phyloP scores from a whole-genome alignment of 2,113 vertebrate species.

The Campylomormyrus numenius region DNA sequence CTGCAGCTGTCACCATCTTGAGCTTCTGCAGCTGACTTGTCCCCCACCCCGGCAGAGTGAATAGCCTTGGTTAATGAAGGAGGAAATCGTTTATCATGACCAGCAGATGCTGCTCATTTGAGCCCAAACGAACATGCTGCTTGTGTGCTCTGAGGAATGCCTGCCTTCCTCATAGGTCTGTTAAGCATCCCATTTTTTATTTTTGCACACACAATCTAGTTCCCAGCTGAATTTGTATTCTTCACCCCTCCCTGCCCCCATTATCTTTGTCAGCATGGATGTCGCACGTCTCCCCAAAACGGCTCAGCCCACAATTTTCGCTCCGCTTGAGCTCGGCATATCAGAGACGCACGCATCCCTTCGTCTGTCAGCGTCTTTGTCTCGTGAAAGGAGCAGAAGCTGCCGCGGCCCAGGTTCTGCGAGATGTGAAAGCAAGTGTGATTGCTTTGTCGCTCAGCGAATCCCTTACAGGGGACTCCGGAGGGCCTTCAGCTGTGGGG shows the following conservation, averaged over 20 bases:
- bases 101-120: neutral
- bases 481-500: neutral
- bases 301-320: neutral
- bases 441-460: neutral
- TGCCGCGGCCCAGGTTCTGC: neutral
- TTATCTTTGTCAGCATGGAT: neutral
- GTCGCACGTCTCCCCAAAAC: neutral
- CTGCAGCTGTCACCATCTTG: neutral
- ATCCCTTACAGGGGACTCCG: neutral
- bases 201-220: neutral
- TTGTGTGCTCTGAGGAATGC: neutral
- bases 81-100: constrained; percentile 15
- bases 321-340: neutral
- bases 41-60: neutral
- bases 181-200: neutral
- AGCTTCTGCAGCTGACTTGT: neutral
- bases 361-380: neutral
- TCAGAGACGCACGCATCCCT: neutral
- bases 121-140: neutral
- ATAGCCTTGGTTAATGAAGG: constrained; percentile 11
- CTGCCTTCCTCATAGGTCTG: neutral
- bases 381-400: neutral
- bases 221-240: neutral
- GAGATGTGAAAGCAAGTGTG: neutral
- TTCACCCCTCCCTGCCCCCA: neutral